Evolutionary conservation across 2,113 vertebrate genomes (phyloP).

Genomic region (Urocitellus parryii): DNA sequence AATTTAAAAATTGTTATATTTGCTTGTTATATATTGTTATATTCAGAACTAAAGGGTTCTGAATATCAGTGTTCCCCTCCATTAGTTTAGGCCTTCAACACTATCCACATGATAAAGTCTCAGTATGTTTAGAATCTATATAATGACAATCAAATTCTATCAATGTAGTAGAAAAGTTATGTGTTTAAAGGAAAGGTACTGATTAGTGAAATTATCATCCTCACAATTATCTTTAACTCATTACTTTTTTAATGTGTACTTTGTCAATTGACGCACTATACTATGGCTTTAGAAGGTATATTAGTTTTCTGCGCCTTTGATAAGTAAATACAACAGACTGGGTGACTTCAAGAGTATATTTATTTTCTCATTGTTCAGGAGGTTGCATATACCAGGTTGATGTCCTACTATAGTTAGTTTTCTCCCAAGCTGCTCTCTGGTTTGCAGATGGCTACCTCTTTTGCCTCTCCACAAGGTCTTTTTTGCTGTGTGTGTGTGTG

Average conservation of each 20-base stretch:
- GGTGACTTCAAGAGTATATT: not conserved
- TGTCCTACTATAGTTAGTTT: rapidly evolving
- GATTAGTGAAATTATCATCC: not conserved
- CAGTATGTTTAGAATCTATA: not conserved
- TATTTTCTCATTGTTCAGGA: not conserved
- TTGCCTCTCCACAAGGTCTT: not conserved
- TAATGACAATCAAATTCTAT: not conserved
- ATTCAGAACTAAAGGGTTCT: not conserved
- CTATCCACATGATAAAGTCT: not conserved
- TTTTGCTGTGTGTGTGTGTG: not conserved
- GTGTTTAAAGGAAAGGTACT: not conserved
- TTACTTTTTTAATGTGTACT: not conserved
- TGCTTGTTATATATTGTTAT: not conserved
- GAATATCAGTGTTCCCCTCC: not conserved
- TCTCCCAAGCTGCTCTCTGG: not conserved
- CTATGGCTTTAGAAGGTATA: not conserved
- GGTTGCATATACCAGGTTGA: not conserved
- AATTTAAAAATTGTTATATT: not conserved
- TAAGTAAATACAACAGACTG: not conserved
- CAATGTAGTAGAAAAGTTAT: not conserved
- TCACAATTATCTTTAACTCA: not conserved
- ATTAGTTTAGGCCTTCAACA: not conserved
- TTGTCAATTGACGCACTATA: not conserved
- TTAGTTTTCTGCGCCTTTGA: not conserved
- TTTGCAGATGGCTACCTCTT: not conserved